These are phyloP conservation scores for Indri indri DNA, from an alignment of 2,113 vertebrate genomes.

Conservation along the genomic window DNA sequence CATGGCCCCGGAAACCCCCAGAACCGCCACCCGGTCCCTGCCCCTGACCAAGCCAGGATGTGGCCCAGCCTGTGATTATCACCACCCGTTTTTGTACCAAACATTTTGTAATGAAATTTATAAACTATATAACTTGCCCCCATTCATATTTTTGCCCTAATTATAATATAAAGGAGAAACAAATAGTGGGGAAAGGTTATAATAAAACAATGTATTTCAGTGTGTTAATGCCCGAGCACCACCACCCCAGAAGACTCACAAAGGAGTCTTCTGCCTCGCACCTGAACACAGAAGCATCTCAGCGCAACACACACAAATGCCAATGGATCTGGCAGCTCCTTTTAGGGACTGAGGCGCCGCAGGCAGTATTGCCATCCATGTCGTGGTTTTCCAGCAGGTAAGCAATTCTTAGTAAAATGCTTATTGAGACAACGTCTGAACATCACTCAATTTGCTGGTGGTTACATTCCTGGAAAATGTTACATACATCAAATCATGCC, in stretches of 20 bases:
- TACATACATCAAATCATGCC: not conserved
- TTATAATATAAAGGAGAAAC: not conserved
- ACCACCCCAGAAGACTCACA: not conserved
- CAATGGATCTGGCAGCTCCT: rapidly evolving
- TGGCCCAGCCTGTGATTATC: not conserved
- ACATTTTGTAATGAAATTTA: not conserved
- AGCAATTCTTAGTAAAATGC: not conserved
- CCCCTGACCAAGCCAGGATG: not conserved
- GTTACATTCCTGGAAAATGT: not conserved
- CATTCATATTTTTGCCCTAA: not conserved
- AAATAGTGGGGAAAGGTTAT: not conserved
- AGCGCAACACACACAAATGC: not conserved
- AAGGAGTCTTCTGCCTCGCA: not conserved
- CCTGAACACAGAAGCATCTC: not conserved
- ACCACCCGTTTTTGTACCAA: not conserved
- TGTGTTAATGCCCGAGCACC: rapidly evolving
- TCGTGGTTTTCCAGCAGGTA: not conserved
- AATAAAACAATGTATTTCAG: not conserved
- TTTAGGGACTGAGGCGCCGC: not conserved
- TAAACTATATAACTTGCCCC: not conserved
- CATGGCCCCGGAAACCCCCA: not conserved
- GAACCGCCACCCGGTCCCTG: not conserved
- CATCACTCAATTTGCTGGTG: not conserved
- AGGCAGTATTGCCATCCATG: rapidly evolving
- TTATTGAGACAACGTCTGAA: not conserved